These are phyloP conservation scores for Lepus timidus DNA, from an alignment of 2,113 vertebrate species.

Conservation along the genomic window DNA sequence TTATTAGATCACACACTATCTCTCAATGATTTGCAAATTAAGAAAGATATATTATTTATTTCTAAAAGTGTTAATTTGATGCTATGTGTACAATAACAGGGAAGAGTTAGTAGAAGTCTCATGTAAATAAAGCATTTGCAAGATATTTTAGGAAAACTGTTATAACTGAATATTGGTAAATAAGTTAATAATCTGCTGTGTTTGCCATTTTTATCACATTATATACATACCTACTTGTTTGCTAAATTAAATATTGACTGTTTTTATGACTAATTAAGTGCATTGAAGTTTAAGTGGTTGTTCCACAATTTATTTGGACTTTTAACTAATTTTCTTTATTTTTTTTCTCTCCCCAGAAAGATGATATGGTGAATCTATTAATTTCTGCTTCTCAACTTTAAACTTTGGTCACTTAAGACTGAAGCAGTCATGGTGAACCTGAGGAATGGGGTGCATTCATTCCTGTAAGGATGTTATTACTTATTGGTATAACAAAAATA, in stretches of 20 bases:
- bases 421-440: conserved; percentile 79
- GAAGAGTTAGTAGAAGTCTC: background rate
- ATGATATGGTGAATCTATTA: conserved; percentile 61
- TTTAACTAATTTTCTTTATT: conserved; percentile 61
- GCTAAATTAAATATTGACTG: background rate
- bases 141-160: conserved; percentile 29
- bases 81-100: background rate
- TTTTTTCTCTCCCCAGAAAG: conserved; percentile 75
- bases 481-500: background rate
- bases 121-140: background rate
- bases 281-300: conserved; percentile 41
- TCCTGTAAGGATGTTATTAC: conserved; percentile 76
- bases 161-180: background rate
- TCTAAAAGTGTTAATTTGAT: conserved; percentile 31
- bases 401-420: conserved; percentile 65
- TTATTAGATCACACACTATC: background rate
- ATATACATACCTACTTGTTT: background rate
- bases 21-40: background rate
- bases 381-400: conserved; percentile 54
- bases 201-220: background rate
- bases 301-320: conserved; percentile 8
- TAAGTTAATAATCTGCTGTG: conserved; percentile 5
- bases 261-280: conserved; percentile 32
- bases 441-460: conserved; percentile 65
- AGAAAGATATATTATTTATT: conserved; percentile 31